A percentile compares a stretch with the other conserved stretches of the same genome.
Conservation (phyloP, 2,797 vertebrate species). For the Syngnathus rostellatus region DNA sequence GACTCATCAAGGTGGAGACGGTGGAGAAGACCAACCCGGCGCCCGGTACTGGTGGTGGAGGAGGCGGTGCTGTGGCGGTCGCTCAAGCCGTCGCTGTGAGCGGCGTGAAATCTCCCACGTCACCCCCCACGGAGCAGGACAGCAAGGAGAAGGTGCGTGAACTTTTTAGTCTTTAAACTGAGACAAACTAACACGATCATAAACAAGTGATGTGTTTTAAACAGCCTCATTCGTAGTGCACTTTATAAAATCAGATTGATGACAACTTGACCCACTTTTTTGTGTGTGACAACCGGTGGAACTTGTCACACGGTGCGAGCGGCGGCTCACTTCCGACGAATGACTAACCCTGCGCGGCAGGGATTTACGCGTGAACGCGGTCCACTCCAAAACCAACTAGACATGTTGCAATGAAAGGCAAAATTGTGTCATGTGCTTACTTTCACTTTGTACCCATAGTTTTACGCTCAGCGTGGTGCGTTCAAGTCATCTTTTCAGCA, state of each 20-base stretch:
- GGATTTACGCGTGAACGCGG: neutral
- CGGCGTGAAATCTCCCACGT: constrained; percentile 65
- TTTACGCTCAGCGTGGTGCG: neutral
- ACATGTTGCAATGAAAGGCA: neutral
- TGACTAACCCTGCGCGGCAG: constrained; percentile 6
- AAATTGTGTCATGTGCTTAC: neutral
- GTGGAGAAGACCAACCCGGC: constrained; percentile 69
- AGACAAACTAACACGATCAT: neutral
- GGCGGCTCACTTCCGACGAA: constrained; percentile 5
- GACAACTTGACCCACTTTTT: neutral
- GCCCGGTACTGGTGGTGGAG: constrained; percentile 26
- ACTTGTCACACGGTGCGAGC: neutral
- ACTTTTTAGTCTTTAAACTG: constrained; percentile 9
- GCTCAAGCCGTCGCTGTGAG: constrained; percentile 50
- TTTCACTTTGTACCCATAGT: neutral
- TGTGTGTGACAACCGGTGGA: neutral
- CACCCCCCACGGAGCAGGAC: constrained; percentile 68
- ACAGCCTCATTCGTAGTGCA: neutral
- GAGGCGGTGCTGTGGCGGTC: constrained; percentile 55
- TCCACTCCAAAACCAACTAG: neutral
- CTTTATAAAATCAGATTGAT: neutral
- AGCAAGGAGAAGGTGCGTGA: constrained; percentile 75
- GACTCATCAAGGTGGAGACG: constrained; percentile 84
- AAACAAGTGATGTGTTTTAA: neutral
- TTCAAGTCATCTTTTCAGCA: neutral